phyloP scores from a whole-genome alignment of 2,113 vertebrate species.

The Gallinago undulata region DNA sequence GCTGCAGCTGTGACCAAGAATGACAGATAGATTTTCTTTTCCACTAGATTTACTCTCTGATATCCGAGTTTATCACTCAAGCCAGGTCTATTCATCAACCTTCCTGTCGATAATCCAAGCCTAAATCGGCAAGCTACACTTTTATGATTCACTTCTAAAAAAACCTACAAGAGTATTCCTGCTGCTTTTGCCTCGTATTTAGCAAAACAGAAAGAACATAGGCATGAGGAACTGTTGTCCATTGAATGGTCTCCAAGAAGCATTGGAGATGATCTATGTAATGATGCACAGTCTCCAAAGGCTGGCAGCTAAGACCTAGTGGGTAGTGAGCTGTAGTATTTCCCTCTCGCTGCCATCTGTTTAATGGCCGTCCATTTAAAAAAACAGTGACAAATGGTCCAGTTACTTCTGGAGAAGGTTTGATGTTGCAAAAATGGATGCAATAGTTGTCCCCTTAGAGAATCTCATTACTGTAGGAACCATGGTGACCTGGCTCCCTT shows the following conservation, averaged over 20 bases:
- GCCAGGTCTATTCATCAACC: constrained; percentile 74
- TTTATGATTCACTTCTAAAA: constrained; percentile 64
- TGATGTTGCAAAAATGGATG: background rate
- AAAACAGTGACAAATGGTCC: background rate
- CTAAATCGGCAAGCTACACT: constrained; percentile 70
- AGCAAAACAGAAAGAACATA: background rate
- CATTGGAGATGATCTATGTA: background rate
- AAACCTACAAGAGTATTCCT: background rate
- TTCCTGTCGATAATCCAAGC: constrained; percentile 76
- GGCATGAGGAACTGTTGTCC: background rate
- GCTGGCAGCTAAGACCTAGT: background rate
- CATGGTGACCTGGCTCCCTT: fast-evolving
- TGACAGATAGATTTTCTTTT: constrained; percentile 79
- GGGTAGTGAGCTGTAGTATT: background rate
- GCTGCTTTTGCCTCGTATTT: background rate
- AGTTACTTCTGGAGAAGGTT: background rate
- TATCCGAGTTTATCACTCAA: constrained; percentile 83
- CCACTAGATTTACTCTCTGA: constrained; percentile 84
- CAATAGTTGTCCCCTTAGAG: background rate
- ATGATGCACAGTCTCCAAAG: background rate
- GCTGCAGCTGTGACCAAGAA: constrained; percentile 62
- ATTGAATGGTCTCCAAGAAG: background rate
- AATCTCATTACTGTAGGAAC: background rate
- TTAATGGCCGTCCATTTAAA: background rate
- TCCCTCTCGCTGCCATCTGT: background rate